phyloP scores from a whole-genome alignment of 2,113 vertebrate genomes.

The Turnix velox region DNA sequence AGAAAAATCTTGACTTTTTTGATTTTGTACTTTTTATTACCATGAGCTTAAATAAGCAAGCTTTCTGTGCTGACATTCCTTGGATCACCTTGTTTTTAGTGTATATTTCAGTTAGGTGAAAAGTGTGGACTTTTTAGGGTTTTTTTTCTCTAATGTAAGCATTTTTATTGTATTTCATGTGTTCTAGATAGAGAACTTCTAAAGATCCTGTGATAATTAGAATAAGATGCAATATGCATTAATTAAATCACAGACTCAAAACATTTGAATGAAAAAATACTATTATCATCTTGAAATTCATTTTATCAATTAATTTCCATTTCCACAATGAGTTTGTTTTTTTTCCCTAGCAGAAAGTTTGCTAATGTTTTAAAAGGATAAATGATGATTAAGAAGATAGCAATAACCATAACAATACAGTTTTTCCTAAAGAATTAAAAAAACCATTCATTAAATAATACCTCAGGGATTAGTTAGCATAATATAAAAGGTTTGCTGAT shows the following conservation, averaged over 20 bases:
- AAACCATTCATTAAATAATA: not conserved
- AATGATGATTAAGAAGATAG: not conserved
- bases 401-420: not conserved
- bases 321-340: not conserved
- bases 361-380: not conserved
- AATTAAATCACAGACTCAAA: not conserved
- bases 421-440: not conserved
- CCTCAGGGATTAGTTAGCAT: not conserved
- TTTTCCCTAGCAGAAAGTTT: not conserved
- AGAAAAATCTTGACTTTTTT: not conserved
- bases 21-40: not conserved
- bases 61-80: not conserved
- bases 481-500: not conserved
- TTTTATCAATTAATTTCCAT: slow-evolving; percentile 12
- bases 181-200: not conserved
- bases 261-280: not conserved
- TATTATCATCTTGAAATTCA: not conserved
- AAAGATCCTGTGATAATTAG: not conserved
- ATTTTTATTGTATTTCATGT: not conserved
- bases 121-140: not conserved
- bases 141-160: not conserved
- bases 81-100: not conserved
- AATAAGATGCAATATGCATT: not conserved
- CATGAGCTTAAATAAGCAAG: not conserved
- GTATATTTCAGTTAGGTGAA: not conserved